Base-by-base conservation (phyloP, 92 coral and sea anemone genomes). In the Ricordea florida region DNA sequence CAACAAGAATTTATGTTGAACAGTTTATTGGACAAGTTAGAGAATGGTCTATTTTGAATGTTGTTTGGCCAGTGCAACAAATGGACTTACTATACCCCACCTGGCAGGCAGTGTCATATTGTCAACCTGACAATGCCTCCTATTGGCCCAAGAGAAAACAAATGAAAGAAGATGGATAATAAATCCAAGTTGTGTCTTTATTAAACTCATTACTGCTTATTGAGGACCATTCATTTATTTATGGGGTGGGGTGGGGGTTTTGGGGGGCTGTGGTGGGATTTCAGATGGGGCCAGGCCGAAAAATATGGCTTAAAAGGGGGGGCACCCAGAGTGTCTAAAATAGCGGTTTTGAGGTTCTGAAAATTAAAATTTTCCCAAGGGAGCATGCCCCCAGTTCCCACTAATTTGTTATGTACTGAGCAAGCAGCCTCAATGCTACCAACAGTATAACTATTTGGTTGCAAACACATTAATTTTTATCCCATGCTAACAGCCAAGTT, bases 1-100 rank as follows among this genome's bases (percentile, higher is more conserved):
- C 73, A 20, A 49, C 57, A 46, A 45, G 87, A 20, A 81, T 81
- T 44, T 68, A 74, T 81, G 74, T 71, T 22, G 82, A 81, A 62
- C 48, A 67, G 60, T 73, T 59, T 63, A 81, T 73, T 73, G 87
- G 69, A 10, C 36, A 68, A 20, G 66, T 51, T 18, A 42, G 82
- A 3, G 69, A 74, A 17, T 82, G 87, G 87, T 38, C 65, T 2
- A 64, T 73, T 13, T 35, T 82, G 29, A 62, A 61, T 36, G 66
- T 50, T 3, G 74, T 51, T 4, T 82, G 83, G 87, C 75, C 83
- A 4, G 29, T 73, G 25, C 80, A 82, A 62, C 3, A 17, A 45
- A 69, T 57, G 70, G 73, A 80, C 38, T 1, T 80, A 1, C n/a
- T 80, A 15, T 57, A 33, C 47, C 62, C 68, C 24, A 73, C 69